Percentiles rank a stretch among this genome's conserved stretches.
phyloP scores from a whole-genome alignment of 2,888 invertebrate genomes.

The Chironomus riparius region DNA sequence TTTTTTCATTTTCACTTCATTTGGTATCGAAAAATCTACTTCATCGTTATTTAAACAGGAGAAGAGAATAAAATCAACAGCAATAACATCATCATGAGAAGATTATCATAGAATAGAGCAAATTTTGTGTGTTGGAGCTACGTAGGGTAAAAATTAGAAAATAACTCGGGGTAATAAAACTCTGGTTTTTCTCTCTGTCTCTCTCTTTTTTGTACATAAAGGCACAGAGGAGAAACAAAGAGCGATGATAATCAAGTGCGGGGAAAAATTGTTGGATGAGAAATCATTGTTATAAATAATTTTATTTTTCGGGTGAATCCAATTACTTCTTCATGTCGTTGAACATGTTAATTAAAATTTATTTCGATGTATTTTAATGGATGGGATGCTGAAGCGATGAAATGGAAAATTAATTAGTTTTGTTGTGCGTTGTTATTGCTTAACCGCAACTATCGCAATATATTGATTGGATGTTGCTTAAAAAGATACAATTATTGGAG shows the following conservation, averaged over 20 bases:
- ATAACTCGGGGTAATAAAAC: slow-evolving; percentile 12
- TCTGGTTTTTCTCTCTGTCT: background rate
- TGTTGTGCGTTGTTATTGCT: background rate
- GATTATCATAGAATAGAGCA: no score
- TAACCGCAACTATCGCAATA: background rate
- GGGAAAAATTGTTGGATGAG: background rate
- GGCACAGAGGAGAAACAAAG: background rate
- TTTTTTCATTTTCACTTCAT: background rate
- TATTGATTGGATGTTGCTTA: background rate
- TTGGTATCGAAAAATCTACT: background rate
- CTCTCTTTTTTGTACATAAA: background rate
- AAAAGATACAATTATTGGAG: no score
- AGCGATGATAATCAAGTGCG: background rate
- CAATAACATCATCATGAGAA: no score
- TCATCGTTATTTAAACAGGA: background rate
- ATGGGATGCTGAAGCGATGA: slow-evolving; percentile 2
- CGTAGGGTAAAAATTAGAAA: background rate
- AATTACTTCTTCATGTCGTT: slow-evolving; percentile 8
- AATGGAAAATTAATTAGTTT: slow-evolving; percentile 24
- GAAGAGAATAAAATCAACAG: background rate
- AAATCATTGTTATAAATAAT: slow-evolving; percentile 9
- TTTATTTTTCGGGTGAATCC: background rate
- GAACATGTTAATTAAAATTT: slow-evolving; percentile 26
- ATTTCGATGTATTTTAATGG: background rate
- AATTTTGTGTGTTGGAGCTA: no score